Conservation (phyloP, 2,888 invertebrate genomes). For the Yponomeuta malinellus region DNA sequence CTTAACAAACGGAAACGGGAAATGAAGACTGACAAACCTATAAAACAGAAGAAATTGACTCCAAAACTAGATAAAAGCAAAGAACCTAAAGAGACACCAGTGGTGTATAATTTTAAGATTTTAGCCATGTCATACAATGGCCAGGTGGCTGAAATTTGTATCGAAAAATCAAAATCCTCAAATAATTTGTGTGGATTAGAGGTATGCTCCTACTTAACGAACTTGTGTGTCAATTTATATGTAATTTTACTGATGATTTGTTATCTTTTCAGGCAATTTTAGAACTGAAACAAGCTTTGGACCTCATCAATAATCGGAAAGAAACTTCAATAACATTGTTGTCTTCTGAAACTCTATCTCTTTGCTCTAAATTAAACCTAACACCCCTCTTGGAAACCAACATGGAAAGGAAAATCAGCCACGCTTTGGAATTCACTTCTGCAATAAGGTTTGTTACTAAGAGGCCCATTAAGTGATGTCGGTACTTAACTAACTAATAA, state of each 20-base stretch:
- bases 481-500: neutral
- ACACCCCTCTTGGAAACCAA: constrained; percentile 78
- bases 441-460: constrained; percentile 80
- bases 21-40: constrained; percentile 49
- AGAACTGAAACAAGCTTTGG: constrained; percentile 83
- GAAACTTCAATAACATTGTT: constrained; percentile 81
- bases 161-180: constrained; percentile 42
- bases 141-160: constrained; percentile 54
- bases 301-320: constrained; percentile 46
- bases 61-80: constrained; percentile 31
- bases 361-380: constrained; percentile 90
- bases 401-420: constrained; percentile 76
- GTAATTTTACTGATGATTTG: neutral
- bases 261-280: constrained; percentile 79
- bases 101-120: constrained; percentile 34
- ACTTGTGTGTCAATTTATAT: neutral
- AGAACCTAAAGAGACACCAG: constrained; percentile 6
- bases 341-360: constrained; percentile 83
- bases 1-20: constrained; percentile 65
- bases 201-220: constrained; percentile 34
- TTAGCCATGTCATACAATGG: constrained; percentile 48
- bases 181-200: constrained; percentile 36
- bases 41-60: constrained; percentile 46
- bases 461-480: neutral
- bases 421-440: constrained; percentile 81